Percentiles rank a stretch among this genome's conserved stretches.
Conservation (phyloP, 2,113 vertebrate genomes). For the Gnathonemus echidnorhynchus region DNA sequence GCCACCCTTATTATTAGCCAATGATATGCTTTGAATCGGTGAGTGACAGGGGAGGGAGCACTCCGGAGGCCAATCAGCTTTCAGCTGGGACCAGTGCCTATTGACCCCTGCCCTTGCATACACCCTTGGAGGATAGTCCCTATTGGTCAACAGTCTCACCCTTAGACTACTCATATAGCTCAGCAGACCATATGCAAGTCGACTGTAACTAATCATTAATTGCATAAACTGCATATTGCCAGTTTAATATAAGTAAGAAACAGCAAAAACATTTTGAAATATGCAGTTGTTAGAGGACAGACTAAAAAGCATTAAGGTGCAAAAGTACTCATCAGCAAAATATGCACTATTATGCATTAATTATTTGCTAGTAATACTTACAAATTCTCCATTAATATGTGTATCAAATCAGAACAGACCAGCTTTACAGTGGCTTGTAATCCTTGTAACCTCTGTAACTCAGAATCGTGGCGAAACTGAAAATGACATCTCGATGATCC, state of each 20-base stretch:
- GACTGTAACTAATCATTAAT: background rate
- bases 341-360: background rate
- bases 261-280: background rate
- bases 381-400: background rate
- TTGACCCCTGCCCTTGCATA: background rate
- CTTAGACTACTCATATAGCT: background rate
- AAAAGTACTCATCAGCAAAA: background rate
- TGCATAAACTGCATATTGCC: too few species aligned
- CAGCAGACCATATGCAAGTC: background rate
- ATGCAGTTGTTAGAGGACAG: background rate
- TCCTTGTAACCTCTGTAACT: background rate
- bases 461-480: background rate
- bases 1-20: background rate
- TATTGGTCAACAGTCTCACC: background rate
- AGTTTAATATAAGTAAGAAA: background rate
- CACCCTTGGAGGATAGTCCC: background rate
- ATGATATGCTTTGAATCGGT: background rate
- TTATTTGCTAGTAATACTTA: background rate
- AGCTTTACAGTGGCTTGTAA: background rate
- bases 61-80: background rate
- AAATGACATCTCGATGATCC: background rate
- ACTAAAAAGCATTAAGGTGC: background rate
- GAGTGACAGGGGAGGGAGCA: background rate
- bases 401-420: background rate
- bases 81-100: background rate